These are phyloP conservation scores for Epinotia brunnichana DNA, from an alignment of 2,888 invertebrate species.

Conservation along the genomic window DNA sequence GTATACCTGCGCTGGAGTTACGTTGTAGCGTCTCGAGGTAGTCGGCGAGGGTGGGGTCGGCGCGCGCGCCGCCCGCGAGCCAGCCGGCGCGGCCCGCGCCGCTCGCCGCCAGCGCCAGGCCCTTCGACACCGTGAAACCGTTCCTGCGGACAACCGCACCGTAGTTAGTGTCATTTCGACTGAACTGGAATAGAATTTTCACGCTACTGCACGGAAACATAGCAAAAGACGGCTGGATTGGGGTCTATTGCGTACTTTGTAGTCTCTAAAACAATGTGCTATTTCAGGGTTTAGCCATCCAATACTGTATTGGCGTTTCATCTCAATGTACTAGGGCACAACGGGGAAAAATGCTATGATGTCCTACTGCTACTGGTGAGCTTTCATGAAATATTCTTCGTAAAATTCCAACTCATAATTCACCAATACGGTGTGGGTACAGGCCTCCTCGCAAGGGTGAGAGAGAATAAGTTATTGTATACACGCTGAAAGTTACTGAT, in stretches of 20 bases:
- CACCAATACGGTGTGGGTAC: background rate
- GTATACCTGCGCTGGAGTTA: slow-evolving; percentile 68
- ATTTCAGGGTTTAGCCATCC: too few species aligned
- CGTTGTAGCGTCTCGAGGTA: slow-evolving; percentile 81
- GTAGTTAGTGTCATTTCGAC: background rate
- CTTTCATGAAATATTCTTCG: too few species aligned
- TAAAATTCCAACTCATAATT: background rate
- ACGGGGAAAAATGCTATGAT: too few species aligned
- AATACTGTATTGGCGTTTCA: too few species aligned
- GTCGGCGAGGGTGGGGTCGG: slow-evolving; percentile 77
- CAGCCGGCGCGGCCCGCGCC: slow-evolving; percentile 45
- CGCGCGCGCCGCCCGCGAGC: slow-evolving; percentile 50
- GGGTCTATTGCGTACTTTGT: too few species aligned
- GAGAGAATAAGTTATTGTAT: too few species aligned
- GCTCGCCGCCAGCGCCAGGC: slow-evolving; percentile 54
- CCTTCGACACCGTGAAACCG: slow-evolving; percentile 62
- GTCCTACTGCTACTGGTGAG: too few species aligned
- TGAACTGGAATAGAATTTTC: background rate
- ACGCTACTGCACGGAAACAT: too few species aligned
- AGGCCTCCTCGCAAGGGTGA: background rate
- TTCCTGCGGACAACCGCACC: slow-evolving; percentile 50
- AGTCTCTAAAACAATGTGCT: too few species aligned
- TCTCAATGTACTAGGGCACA: too few species aligned
- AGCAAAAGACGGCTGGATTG: too few species aligned
- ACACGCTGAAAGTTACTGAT: too few species aligned